Evolutionary conservation across 1,140 invertebrate species (phyloP), one percentile per base, ranked within the genome.

Genomic region (Potamilus streckersoni): DNA sequence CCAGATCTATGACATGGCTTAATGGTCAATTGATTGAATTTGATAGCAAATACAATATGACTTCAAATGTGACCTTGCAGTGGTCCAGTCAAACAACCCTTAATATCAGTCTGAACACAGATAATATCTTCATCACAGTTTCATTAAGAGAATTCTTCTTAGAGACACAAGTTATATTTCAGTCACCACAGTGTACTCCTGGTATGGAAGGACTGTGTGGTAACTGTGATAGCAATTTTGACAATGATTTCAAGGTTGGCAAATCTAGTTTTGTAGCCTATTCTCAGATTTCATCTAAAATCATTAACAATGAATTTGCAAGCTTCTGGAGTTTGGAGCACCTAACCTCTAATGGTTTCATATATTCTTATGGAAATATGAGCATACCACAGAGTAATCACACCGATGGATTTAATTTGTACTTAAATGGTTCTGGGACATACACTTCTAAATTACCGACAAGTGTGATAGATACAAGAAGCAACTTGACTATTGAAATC

Each of bases 211-310:
- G 80, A 19, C 61, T 80, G 56, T 76, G 79, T 64, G 80, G 80
- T 27, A 82, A 80, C 69, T 82, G 80, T 67, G 75, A 82, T 56
- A 27, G 57, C 20, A 71, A 82, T 57, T 20, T 57, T 0, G 67
- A 82, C 69, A 75, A 82, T 77, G 80, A 82, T 61, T 80, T 82
- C 56, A 23, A 27, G 38, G 69, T 63, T 20, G 38, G 6, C 8
- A 56, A 4, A 15, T 59, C 59, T 19, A 69, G 38, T 60, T 11
- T 49, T 58, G 70, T 77, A 23, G 38, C 38, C 59, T 23, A 31
- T 77, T 72, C 49, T 57, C 62, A 23, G 75, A 77, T 71, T 69
- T 73, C 31, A 77, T 65, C 56, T 68, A 72, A 62, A 17, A 63
- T 72, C 16, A 61, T 77, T 61, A 71, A 77, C 60, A 55, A 66